These are phyloP conservation scores for Micrasema minimum DNA, from an alignment of 1,140 invertebrate species.

Conservation along the genomic window DNA sequence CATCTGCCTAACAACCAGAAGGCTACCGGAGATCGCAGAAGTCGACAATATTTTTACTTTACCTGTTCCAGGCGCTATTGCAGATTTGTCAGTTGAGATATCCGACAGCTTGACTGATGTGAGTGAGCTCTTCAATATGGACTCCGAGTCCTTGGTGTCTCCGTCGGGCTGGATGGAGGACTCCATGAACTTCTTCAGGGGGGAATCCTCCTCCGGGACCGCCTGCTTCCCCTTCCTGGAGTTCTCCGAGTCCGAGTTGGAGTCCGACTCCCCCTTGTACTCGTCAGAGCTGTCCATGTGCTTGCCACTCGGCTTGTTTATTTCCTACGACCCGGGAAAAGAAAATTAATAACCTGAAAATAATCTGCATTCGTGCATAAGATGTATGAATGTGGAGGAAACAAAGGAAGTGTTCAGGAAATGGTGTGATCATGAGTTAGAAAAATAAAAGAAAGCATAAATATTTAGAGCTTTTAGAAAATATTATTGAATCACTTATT, in stretches of 20 bases:
- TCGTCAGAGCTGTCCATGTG: conserved; percentile 68
- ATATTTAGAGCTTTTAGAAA: too few species aligned
- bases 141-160: background rate
- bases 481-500: too few species aligned
- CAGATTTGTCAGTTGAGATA: conserved; percentile 42
- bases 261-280: conserved; percentile 61
- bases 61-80: conserved; percentile 7
- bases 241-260: conserved; percentile 57
- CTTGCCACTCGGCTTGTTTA: conserved; percentile 66
- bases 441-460: too few species aligned
- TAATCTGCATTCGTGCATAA: too few species aligned
- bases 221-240: conserved; percentile 50
- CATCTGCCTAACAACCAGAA: too few species aligned
- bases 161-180: conserved; percentile 18
- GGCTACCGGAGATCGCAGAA: too few species aligned
- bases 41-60: too few species aligned
- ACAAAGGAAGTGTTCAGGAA: too few species aligned
- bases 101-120: conserved; percentile 38
- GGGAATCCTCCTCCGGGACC: conserved; percentile 1
- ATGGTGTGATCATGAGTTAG: too few species aligned
- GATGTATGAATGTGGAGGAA: too few species aligned
- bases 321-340: conserved; percentile 63
- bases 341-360: too few species aligned
- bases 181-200: conserved; percentile 37
- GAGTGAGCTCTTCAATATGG: conserved; percentile 7